These are phyloP conservation scores for Semaprochilodus insignis DNA, from an alignment of 2,797 vertebrate species.

Conservation along the genomic window DNA sequence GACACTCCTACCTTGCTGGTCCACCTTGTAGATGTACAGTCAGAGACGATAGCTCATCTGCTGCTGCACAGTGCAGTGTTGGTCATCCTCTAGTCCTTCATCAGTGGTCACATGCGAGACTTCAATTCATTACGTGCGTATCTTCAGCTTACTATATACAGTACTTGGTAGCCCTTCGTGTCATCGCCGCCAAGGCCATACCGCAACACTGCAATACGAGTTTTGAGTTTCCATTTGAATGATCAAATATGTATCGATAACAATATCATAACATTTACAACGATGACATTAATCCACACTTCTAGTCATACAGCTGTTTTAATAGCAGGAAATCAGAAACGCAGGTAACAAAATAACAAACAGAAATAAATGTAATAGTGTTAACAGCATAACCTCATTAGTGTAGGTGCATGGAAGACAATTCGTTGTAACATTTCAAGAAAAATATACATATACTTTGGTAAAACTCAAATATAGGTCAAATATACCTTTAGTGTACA, in stretches of 20 bases:
- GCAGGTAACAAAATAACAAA: conserved; percentile 1
- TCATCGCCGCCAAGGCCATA: too few species aligned
- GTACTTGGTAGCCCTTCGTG: too few species aligned
- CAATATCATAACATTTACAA: neutral
- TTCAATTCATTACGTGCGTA: too few species aligned
- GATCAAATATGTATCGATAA: neutral
- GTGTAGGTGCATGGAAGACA: conserved; percentile 25
- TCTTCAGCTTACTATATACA: too few species aligned
- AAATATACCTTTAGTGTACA: conserved; percentile 66
- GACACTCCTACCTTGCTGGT: too few species aligned
- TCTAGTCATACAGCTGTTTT: conserved; percentile 6
- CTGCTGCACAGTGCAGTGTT: too few species aligned
- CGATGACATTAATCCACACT: neutral
- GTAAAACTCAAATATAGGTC: conserved; percentile 60
- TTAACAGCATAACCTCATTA: conserved; percentile 39
- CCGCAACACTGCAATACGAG: too few species aligned
- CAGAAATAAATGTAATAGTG: conserved; percentile 4
- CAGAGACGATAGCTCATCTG: too few species aligned
- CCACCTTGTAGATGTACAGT: too few species aligned
- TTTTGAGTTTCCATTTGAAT: too few species aligned
- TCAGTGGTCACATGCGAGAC: too few species aligned
- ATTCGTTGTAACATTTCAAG: conserved; percentile 42
- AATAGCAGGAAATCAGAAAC: conserved; percentile 8
- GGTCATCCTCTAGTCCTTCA: too few species aligned
- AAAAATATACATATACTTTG: conserved; percentile 66